Percentiles rank a stretch among this genome's conserved stretches.
Conservation (phyloP, 1,140 invertebrate species). For the Himalopsyche phryganea region DNA sequence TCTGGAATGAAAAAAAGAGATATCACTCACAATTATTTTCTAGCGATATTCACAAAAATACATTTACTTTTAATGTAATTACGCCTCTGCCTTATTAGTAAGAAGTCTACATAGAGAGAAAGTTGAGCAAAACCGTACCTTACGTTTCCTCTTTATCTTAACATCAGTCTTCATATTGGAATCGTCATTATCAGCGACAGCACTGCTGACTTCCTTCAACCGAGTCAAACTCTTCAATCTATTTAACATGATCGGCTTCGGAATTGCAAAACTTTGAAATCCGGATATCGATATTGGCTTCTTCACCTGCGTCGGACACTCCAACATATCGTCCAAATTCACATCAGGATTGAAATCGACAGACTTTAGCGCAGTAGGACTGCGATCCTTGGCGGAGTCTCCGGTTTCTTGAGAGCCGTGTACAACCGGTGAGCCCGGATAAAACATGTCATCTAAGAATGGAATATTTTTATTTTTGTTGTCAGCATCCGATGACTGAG, state of each 20-base stretch:
- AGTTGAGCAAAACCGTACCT: too few species aligned
- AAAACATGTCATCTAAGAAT: constrained; percentile 52
- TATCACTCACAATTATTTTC: too few species aligned
- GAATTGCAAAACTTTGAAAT: constrained; percentile 53
- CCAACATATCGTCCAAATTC: constrained; percentile 12
- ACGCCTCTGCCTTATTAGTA: too few species aligned
- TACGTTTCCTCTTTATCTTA: too few species aligned
- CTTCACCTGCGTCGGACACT: background rate
- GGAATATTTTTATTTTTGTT: constrained; percentile 37
- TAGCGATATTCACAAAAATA: too few species aligned
- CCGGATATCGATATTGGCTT: constrained; percentile 33
- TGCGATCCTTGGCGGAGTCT: background rate
- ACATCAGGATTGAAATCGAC: background rate
- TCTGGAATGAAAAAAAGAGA: too few species aligned
- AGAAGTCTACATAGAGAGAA: too few species aligned
- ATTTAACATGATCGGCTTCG: constrained; percentile 50
- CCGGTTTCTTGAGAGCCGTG: background rate
- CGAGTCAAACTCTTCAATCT: constrained; percentile 32
- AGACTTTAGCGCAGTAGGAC: constrained; percentile 2
- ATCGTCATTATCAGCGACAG: background rate
- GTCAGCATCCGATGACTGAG: background rate
- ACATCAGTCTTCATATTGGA: background rate
- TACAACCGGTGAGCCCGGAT: constrained; percentile 40
- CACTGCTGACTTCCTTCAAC: constrained; percentile 1
- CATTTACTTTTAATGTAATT: too few species aligned